Evolutionary conservation across 2,113 vertebrate genomes (phyloP), one percentile per base, ranked within the genome.

Genomic region (Melanerpes aurifrons): DNA sequence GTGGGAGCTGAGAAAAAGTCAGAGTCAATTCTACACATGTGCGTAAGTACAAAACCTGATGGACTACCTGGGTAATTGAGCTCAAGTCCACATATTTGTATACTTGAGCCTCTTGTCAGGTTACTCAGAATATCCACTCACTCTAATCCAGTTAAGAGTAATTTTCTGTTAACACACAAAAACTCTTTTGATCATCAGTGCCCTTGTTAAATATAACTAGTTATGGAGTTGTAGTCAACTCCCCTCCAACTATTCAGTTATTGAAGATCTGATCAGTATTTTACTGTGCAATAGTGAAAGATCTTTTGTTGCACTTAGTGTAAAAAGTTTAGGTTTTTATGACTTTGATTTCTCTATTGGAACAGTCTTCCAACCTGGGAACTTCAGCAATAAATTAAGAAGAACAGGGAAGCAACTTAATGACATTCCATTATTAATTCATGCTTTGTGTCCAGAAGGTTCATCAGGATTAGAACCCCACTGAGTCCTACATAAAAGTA

Each of bases 391-490:
- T 68, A 66, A 64, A 83, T 91, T 53, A 73, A 31, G 45, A 54
- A 74, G 72, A 91, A 20, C 16, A 77, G 28, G 54, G 48, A 89
- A 81, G 40, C 62, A 90, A 89, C 37, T 75, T 93, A 90, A 92
- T 88, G 48, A 66, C 20, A 81, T 94, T 94, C 62, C 92, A 94
- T 94, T 89, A 89, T 91, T 40, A 40, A 40, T 92, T 86, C 58
- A 69, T 94, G 84, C 6, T 91, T 82, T 86, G 54, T 1, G 2
- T 89, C 58, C 82, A 92, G 76, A 81, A 89, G 72, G 87, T 81
- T 89, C 79, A 81, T 92, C 58, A 70, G 78, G 78, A 95, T 94
- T 87, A 91, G 91, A 92, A 73, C 13, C 31, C 87, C 54, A 91
- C n/a, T 88, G 69, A 78, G 66, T 84, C 89, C 21, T 10, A 4